Conservation (phyloP, 92 coral and sea anemone genomes). For the Metridium senile region DNA sequence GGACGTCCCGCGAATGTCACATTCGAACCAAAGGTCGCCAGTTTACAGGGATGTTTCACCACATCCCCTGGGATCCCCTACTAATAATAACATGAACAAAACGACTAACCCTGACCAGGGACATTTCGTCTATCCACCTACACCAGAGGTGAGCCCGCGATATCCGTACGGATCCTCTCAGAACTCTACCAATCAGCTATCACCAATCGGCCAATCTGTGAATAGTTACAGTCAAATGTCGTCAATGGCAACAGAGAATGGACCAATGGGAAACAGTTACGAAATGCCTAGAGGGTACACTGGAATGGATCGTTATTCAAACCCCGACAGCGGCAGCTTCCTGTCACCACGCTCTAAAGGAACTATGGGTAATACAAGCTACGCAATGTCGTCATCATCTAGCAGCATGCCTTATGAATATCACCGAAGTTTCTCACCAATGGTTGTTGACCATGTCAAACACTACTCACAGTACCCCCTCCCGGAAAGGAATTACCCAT, state of each 20-base stretch:
- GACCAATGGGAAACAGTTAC: constrained; percentile 55
- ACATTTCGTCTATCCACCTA: constrained; percentile 84
- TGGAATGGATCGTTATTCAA: constrained; percentile 66
- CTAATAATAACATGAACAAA: constrained; percentile 74
- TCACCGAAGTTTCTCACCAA: constrained; percentile 68
- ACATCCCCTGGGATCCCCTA: constrained; percentile 71
- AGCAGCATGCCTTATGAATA: constrained; percentile 67
- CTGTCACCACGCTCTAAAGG: constrained; percentile 73
- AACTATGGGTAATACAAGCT: constrained; percentile 59
- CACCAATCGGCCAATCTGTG: constrained; percentile 54
- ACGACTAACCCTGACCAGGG: constrained; percentile 71
- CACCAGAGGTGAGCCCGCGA: constrained; percentile 84
- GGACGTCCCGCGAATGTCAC: constrained; percentile 41
- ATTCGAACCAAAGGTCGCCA: constrained; percentile 53
- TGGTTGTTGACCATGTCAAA: constrained; percentile 82
- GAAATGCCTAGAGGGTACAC: constrained; percentile 78
- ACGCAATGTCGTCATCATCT: constrained; percentile 48
- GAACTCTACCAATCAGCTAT: constrained; percentile 37
- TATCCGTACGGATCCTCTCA: constrained; percentile 65
- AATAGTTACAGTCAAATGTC: constrained; percentile 60
- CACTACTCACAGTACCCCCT: constrained; percentile 89
- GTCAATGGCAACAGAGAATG: constrained; percentile 43
- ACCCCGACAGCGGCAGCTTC: constrained; percentile 46
- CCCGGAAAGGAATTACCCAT: constrained; percentile 76
- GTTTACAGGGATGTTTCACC: constrained; percentile 66